A percentile compares a stretch with the other conserved stretches of the same genome.
phyloP scores from a whole-genome alignment of 1,140 invertebrate species.

The Diuraphis noxia region DNA sequence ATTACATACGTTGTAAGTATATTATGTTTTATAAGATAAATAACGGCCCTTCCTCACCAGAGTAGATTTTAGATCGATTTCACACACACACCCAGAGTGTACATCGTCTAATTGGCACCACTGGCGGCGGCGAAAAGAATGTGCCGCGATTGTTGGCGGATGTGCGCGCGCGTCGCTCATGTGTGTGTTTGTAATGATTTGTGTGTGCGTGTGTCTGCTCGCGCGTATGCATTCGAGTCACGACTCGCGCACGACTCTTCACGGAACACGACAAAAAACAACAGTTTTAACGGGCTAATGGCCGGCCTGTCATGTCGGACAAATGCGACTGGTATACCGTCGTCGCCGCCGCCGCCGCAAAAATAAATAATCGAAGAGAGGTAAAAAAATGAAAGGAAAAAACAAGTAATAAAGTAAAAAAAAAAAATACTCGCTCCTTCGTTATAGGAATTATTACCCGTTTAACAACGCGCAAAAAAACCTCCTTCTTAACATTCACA shows the following conservation, averaged over 20 bases:
- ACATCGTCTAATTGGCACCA: constrained; percentile 27
- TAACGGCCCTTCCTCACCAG: neutral
- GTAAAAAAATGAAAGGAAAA: neutral
- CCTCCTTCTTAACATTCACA: neutral
- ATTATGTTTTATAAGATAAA: neutral
- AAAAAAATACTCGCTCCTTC: neutral
- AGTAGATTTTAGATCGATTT: constrained; percentile 17
- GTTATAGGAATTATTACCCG: constrained; percentile 15
- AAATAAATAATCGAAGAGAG: constrained; percentile 4
- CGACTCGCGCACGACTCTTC: constrained; percentile 6
- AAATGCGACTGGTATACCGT: constrained; percentile 8
- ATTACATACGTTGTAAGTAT: neutral
- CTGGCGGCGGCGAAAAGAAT: constrained; percentile 11
- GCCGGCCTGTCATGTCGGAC: constrained; percentile 27
- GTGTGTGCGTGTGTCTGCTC: neutral
- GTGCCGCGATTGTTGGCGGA: neutral
- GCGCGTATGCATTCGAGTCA: constrained; percentile 15
- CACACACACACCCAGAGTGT: neutral
- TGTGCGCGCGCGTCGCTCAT: neutral
- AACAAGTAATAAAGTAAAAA: neutral
- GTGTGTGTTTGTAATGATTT: neutral
- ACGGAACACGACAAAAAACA: constrained; percentile 33
- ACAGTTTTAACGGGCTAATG: constrained; percentile 17
- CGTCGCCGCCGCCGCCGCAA: neutral
- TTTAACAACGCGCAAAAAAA: constrained; percentile 7